Base-by-base conservation (phyloP, 2,797 vertebrate genomes). In the Apodemus agrarius region DNA sequence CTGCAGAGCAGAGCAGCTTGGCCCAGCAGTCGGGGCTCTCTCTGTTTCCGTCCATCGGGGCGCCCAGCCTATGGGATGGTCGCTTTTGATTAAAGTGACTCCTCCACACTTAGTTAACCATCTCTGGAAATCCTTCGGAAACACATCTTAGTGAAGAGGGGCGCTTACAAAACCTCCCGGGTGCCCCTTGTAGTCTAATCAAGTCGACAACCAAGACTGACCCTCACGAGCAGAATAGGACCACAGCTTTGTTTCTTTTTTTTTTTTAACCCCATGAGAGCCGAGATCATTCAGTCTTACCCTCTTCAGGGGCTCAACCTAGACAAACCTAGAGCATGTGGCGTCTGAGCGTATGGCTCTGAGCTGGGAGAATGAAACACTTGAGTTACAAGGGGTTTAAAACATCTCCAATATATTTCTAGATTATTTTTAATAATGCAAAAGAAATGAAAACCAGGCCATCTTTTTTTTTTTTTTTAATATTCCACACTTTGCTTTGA, bases 401-500 rank as follows among this genome's bases (percentile, higher is more conserved):
- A 76, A 76, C 79, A 81, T 26, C 37, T 52, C 37, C 79, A 52
- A 13, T 63, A 0, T 59, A 37, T 63, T 61, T 92, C 14, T 21
- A 74, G 85, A 34, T 40, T 52, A 14, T 78, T 96, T 90, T 74
- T 40, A 76, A 94, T 81, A 74, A 61, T 80, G n/a, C 22, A 84
- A 83, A 93, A 76, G n/a, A 91, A 87, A 90, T 21, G 13, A 86
- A 91, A 40, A 57, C 13, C 52, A 93, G 46, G 10, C 34, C n/a
- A 31, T 67, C 40, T 59, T 59, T 9, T 86, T 43, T 3, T n/a
- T n/a, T 1, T n/a, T 69, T 86, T 43, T 3, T 29, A 13, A 7
- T 84, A 76, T 16, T 49, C 31, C 59, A 67, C 17, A 37, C 85
- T 93, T 85, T 34, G 34, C 26, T 49, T 96, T 40, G 83, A 74